These are phyloP conservation scores for Dastarcus helophoroides DNA, from an alignment of 2,888 invertebrate genomes.

Conservation along the genomic window DNA sequence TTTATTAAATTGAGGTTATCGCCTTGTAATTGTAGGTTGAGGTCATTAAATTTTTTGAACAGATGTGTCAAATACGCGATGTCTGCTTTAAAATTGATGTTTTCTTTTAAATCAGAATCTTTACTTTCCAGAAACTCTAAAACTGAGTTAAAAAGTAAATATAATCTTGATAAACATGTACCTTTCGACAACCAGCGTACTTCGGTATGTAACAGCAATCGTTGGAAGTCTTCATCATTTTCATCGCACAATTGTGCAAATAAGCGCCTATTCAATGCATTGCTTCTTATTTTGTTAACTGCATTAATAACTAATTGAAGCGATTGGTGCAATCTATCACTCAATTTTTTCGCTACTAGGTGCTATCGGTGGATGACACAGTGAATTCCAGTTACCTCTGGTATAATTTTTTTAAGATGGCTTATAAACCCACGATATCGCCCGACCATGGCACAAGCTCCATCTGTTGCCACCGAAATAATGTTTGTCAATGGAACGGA, in stretches of 20 bases:
- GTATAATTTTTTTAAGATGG: constrained; percentile 21
- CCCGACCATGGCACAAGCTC: constrained; percentile 25
- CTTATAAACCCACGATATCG: constrained; percentile 26
- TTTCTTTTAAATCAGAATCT: constrained; percentile 12
- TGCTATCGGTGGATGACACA: constrained; percentile 10
- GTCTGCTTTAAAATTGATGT: constrained; percentile 12
- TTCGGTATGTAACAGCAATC: too few species aligned
- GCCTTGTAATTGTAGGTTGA: constrained; percentile 12
- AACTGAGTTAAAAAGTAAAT: constrained; percentile 5
- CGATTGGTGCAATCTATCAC: constrained; percentile 6
- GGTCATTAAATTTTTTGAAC: constrained; percentile 13
- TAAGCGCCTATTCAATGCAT: constrained; percentile 12
- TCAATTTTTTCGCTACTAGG: constrained; percentile 5
- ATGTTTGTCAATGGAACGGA: constrained; percentile 20
- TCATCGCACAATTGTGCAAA: constrained; percentile 22
- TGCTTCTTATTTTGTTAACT: constrained; percentile 4
- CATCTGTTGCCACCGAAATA: constrained; percentile 25
- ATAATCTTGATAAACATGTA: constrained; percentile 16
- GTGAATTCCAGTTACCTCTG: constrained; percentile 8
- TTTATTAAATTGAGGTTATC: constrained; percentile 8
- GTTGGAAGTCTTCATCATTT: constrained; percentile 21
- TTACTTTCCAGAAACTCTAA: constrained; percentile 12
- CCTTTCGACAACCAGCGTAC: constrained; percentile 17
- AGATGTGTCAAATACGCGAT: constrained; percentile 15
- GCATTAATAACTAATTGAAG: constrained; percentile 5